phyloP scores from a whole-genome alignment of 2,113 vertebrate genomes.

The Callipepla californica region DNA sequence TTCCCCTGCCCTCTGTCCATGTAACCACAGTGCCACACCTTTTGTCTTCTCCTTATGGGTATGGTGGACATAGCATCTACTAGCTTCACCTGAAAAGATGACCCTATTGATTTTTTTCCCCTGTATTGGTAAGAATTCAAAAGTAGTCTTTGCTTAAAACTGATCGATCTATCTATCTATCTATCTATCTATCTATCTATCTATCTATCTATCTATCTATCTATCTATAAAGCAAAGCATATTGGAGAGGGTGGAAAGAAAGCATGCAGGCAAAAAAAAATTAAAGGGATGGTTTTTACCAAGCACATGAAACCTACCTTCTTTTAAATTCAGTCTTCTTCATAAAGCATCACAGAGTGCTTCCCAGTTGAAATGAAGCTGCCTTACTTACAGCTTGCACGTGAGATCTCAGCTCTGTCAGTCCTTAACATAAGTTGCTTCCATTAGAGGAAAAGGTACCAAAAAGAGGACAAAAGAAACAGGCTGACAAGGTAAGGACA shows the following conservation, averaged over 20 bases:
- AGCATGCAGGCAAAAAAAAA: constrained; percentile 21
- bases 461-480: not conserved
- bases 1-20: not conserved
- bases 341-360: not conserved
- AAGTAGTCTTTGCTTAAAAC: not conserved
- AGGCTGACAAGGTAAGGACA: not conserved
- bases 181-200: not conserved
- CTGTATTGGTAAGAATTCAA: not conserved
- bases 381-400: not conserved
- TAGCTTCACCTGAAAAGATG: not conserved
- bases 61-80: not conserved
- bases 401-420: not conserved
- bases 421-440: not conserved
- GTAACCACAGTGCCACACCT: not conserved
- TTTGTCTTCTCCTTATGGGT: not conserved
- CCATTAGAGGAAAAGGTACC: not conserved
- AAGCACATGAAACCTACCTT: not conserved
- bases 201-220: no score
- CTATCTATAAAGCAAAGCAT: not conserved
- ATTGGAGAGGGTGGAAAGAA: not conserved
- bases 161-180: not conserved
- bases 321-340: not conserved
- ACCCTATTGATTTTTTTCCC: not conserved
- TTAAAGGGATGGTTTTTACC: not conserved
- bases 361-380: not conserved